phyloP scores from a whole-genome alignment of 2,113 vertebrate species.

The Limanda limanda region DNA sequence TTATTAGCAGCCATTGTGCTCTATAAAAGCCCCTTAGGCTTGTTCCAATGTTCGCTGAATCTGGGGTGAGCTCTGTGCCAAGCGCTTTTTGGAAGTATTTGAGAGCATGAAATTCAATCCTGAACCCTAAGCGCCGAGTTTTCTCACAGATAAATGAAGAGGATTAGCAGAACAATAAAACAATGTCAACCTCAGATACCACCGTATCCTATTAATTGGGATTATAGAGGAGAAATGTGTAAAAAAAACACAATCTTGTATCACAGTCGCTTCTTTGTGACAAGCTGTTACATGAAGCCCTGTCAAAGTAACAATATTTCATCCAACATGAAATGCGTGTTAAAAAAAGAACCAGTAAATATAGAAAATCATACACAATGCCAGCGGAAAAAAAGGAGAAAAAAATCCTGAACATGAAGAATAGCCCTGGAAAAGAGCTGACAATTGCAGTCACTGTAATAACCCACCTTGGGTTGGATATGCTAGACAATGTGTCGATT shows the following conservation, averaged over 20 bases:
- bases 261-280: slow-evolving; percentile 39
- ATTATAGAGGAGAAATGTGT: slow-evolving; percentile 59
- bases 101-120: slow-evolving; percentile 79
- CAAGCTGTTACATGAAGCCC: slow-evolving; percentile 23
- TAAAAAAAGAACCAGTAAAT: slow-evolving; percentile 24
- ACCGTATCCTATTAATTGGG: slow-evolving; percentile 76
- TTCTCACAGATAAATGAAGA: slow-evolving; percentile 77
- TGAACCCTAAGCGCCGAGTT: slow-evolving; percentile 75
- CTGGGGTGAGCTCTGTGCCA: slow-evolving; percentile 71
- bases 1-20: slow-evolving; percentile 81
- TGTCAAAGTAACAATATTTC: slow-evolving; percentile 38
- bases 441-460: slow-evolving; percentile 67
- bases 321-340: slow-evolving; percentile 33
- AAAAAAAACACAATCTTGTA: slow-evolving; percentile 42
- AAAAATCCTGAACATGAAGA: slow-evolving; percentile 40
- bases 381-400: not conserved
- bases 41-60: slow-evolving; percentile 71
- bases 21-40: slow-evolving; percentile 74
- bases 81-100: slow-evolving; percentile 74
- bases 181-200: slow-evolving; percentile 74
- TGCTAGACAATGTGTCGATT: slow-evolving; percentile 78
- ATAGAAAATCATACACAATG: slow-evolving; percentile 47
- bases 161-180: slow-evolving; percentile 75
- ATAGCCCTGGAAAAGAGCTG: slow-evolving; percentile 58
- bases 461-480: slow-evolving; percentile 74